Evolutionary conservation across 2,797 vertebrate genomes (phyloP), one percentile per base, ranked within the genome.

Genomic region (Eurystomus glaucurus): DNA sequence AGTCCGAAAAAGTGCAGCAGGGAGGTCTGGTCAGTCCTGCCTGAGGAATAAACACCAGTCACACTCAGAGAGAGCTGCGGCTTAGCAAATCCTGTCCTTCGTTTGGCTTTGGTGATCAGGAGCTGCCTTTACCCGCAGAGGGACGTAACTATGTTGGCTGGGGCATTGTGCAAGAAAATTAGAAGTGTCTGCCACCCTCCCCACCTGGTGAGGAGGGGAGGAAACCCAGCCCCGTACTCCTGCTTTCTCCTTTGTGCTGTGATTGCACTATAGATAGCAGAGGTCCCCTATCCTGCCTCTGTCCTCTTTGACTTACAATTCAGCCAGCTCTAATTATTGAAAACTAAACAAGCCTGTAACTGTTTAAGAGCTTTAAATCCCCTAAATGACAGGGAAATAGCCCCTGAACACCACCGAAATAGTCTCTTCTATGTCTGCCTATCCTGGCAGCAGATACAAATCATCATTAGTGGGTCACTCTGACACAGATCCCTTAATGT

Each of bases 341-440:
- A 94, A 95, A 96, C 92, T 96, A 96, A 97, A 95, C 95, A 93
- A 95, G 80, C 64, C 78, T 75, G 86, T 89, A 90, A 91, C 88
- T 92, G 93, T 87, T 91, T 90, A 93, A 94, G 94, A 96, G 92
- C 92, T 74, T 96, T 91, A 87, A 46, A 95, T 95, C 84, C 92
- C 50, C 39, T 90, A 90, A 97, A 94, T 94, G 95, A 87, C 89
- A 83, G 89, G 77, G 75, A 97, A 96, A 95, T 93, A 94, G 94
- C 75, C 78, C 71, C 84, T 89, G 71, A 85, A 95, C 86, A 91
- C 62, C 50, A 75, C 64, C 1, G 0, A 90, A 95, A 94, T 75
- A 90, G 79, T 94, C 76, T 93, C 82, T 90, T 84, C 76, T 93
- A 15, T 86, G 94, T 92, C 92, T 4, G 78, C 81, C 92, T 95